Percentiles rank a stretch among this genome's conserved stretches.
These are phyloP conservation scores for Megaceryle maxima DNA, from an alignment of 2,113 vertebrate species.

Conservation along the genomic window DNA sequence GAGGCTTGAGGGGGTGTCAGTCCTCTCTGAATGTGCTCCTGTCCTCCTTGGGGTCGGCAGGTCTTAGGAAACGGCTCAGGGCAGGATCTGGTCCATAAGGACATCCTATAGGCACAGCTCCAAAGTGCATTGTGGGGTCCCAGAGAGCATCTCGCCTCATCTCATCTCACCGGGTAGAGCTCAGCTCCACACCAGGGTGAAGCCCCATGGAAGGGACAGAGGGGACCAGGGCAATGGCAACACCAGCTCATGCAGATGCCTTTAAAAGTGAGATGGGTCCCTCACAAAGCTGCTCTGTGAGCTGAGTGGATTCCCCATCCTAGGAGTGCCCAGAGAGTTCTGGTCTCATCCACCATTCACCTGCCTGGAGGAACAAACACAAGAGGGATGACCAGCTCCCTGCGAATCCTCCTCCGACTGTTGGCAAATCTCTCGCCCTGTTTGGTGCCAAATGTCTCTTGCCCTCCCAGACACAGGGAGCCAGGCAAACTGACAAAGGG, in stretches of 20 bases:
- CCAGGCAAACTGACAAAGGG: neutral
- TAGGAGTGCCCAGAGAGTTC: neutral
- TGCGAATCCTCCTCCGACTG: rapidly evolving
- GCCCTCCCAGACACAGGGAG: neutral
- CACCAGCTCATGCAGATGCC: neutral
- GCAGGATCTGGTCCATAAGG: neutral
- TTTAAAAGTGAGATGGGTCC: neutral
- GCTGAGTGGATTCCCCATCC: neutral
- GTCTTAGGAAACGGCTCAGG: neutral
- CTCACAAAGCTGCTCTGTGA: neutral
- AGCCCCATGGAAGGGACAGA: neutral
- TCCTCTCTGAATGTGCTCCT: neutral
- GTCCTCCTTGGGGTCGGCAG: neutral
- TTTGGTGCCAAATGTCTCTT: neutral
- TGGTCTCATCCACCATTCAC: neutral
- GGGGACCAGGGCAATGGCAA: neutral
- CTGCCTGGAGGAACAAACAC: neutral
- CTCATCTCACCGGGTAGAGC: neutral
- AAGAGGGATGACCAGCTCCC: neutral
- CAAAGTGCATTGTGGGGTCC: neutral
- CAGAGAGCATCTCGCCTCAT: neutral
- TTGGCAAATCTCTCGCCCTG: rapidly evolving
- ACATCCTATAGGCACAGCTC: rapidly evolving
- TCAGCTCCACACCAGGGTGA: neutral
- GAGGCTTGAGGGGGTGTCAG: neutral